Percentiles rank a stretch among this genome's conserved stretches.
Conservation (phyloP, 1,140 invertebrate genomes). For the Sinonovacula constricta region DNA sequence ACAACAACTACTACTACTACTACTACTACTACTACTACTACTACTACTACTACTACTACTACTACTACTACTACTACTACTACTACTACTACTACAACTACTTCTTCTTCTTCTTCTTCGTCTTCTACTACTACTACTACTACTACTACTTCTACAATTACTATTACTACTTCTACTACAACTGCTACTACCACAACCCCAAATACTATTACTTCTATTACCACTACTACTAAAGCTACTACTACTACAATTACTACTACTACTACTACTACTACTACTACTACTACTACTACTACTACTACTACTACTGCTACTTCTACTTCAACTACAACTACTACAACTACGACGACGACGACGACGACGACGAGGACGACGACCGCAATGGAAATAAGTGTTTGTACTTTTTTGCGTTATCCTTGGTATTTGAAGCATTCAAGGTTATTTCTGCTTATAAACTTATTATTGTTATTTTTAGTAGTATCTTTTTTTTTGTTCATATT, state of each 20-base stretch:
- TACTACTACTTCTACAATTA: no score
- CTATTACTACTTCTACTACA: not conserved
- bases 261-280: not conserved
- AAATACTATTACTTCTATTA: no score
- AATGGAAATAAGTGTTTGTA: no score
- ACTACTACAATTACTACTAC: no score
- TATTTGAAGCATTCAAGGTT: no score
- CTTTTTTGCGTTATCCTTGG: no score
- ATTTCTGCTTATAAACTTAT: no score
- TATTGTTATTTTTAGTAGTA: not conserved
- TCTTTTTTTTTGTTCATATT: not conserved
- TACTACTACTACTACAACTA: not conserved
- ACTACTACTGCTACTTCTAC: not conserved
- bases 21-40: conserved; percentile 1
- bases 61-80: conserved; percentile 1
- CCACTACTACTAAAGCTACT: no score
- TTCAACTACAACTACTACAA: not conserved
- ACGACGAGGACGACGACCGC: not conserved
- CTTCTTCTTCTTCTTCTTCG: not conserved
- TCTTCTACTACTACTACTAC: no score
- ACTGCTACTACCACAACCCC: conserved; percentile 1
- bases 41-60: not conserved
- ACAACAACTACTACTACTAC: not conserved
- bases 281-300: not conserved
- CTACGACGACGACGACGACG: no score